Evolutionary conservation across 2,797 vertebrate genomes (phyloP), one percentile per base, ranked within the genome.

Genomic region (Pseudotriccus pelzelni): DNA sequence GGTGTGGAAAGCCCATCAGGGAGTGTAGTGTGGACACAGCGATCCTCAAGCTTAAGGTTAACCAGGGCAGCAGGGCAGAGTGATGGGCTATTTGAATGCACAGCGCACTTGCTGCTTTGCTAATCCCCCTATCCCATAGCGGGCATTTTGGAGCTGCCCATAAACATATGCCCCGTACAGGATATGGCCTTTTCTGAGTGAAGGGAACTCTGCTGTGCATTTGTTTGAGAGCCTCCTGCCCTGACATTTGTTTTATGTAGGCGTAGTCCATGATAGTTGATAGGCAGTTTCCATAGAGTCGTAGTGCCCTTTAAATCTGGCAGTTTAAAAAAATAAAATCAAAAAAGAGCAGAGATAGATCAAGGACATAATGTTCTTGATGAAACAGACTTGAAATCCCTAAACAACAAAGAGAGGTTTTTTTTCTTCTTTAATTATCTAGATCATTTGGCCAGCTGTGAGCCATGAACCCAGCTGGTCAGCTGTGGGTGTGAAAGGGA

Each of bases 381-480:
- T 97, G 96, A 97, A 97, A 92, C 89, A 96, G 93, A 75, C 95
- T 90, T 96, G 86, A 93, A 97, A 97, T 97, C 96, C 97, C 94
- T 83, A 82, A 96, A 95, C 96, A 94, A 90, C 90, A 95, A 80
- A 96, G 82, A 91, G 86, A 91, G 81, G 2, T 79, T 97, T 96
- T 97, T 97, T 97, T 97, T 49, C 90, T 91, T 89, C 95, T 97
- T 97, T 98, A 98, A 97, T 98, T 98, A 97, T 97, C 97, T 97
- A 97, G 97, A 97, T 98, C 97, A 97, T 98, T 98, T 98, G 97
- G 95, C 97, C 97, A 97, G 97, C 97, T 97, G 95, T 97, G 97
- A 97, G 93, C 97, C 96, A 89, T 94, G 97, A 97, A 97, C 84
- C 87, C 47, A 88, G 93, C 94, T 97, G 96, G 96, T 95, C 97